Evolutionary conservation across 2,797 vertebrate species (phyloP).

Genomic region (Acrocephalus scirpaceus): DNA sequence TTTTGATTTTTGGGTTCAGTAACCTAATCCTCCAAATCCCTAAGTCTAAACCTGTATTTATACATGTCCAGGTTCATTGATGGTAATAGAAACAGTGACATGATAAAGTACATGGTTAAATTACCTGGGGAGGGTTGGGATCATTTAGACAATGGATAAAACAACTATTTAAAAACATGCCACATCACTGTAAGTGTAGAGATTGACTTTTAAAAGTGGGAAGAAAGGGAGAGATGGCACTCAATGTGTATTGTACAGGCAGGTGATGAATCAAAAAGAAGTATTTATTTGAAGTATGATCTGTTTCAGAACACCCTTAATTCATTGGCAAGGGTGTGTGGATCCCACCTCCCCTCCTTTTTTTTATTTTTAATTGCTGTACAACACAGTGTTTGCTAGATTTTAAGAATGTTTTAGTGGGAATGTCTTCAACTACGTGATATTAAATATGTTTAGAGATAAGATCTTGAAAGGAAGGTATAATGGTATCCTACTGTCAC

Average conservation of each 20-base stretch:
- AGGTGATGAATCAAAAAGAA: neutral
- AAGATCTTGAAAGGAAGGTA: neutral
- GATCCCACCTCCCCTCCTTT: neutral
- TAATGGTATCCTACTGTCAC: neutral
- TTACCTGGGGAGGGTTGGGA: neutral
- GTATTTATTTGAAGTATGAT: neutral
- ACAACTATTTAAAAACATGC: fast-evolving
- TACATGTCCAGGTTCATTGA: fast-evolving
- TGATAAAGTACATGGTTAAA: neutral
- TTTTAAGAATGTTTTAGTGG: neutral
- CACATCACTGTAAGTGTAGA: neutral
- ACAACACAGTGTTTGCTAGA: neutral
- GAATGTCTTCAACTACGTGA: neutral
- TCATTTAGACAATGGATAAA: neutral
- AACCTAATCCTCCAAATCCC: neutral
- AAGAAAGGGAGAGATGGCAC: neutral
- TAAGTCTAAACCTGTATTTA: neutral
- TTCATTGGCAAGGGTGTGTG: neutral
- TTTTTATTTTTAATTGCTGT: neutral
- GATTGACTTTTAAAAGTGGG: neutral
- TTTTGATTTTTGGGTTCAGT: neutral
- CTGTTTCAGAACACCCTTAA: neutral
- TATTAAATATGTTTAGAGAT: neutral
- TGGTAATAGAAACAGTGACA: neutral
- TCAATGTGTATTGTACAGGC: neutral